phyloP scores from a whole-genome alignment of 35 echinoderm and acorn worm species.

The Ptychodera flava region DNA sequence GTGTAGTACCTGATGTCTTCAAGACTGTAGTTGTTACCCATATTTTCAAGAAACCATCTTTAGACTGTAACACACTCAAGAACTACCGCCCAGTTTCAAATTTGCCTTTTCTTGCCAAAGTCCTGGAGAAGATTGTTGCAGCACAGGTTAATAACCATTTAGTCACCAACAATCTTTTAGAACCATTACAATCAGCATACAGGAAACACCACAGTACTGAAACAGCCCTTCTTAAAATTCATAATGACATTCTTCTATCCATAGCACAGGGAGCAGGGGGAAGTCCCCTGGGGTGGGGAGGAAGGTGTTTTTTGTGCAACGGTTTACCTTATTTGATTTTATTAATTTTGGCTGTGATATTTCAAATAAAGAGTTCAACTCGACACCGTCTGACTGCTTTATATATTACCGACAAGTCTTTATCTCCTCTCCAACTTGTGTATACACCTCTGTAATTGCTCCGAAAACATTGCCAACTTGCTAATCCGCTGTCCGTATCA shows the following conservation, averaged over 20 bases:
- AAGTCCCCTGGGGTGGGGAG: no score
- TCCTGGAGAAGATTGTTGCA: constrained; percentile 34
- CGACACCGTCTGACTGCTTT: no score
- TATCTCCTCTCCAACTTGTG: no score
- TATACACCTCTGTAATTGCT: no score
- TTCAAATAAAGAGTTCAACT: no score
- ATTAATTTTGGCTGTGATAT: no score
- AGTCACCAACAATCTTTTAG: constrained; percentile 10
- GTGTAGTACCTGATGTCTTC: constrained; percentile 11
- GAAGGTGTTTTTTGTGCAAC: no score
- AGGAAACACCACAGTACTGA: constrained; percentile 24
- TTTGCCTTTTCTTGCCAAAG: constrained; percentile 35
- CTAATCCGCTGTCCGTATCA: no score
- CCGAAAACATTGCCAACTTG: no score
- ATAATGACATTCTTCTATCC: constrained; percentile 25
- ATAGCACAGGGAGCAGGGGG: no score
- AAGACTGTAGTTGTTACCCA: constrained; percentile 19
- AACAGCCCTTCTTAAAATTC: constrained; percentile 15
- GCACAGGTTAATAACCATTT: constrained; percentile 22
- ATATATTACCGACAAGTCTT: no score
- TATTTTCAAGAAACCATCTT: constrained; percentile 28
- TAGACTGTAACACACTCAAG: constrained; percentile 34
- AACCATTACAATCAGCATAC: constrained; percentile 12
- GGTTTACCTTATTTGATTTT: no score
- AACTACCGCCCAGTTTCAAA: constrained; percentile 40